phyloP scores from a whole-genome alignment of 2,797 vertebrate species.

The Notamacropus eugenii region DNA sequence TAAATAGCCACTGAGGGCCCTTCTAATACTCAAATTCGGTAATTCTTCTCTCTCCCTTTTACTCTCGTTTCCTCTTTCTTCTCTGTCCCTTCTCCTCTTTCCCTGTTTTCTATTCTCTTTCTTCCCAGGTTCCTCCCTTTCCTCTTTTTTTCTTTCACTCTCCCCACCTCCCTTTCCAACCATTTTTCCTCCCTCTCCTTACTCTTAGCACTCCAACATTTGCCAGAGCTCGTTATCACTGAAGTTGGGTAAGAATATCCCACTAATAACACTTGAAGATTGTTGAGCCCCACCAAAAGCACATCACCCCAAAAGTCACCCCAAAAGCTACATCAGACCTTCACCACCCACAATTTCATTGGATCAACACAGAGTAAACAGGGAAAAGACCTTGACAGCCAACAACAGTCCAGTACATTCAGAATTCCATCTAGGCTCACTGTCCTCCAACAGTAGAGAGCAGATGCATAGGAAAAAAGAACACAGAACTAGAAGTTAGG shows the following conservation, averaged over 20 bases:
- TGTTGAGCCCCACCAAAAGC: background rate
- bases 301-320: background rate
- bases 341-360: background rate
- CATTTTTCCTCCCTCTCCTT: background rate
- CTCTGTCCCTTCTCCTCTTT: background rate
- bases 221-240: background rate
- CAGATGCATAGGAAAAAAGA: background rate
- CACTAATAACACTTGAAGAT: background rate
- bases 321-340: background rate
- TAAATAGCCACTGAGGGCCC: background rate
- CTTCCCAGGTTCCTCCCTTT: background rate
- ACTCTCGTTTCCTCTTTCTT: background rate
- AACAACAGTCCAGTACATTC: background rate
- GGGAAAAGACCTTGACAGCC: background rate
- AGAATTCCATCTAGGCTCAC: background rate
- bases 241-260: background rate
- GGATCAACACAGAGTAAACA: background rate
- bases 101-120: background rate
- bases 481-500: background rate
- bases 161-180: background rate
- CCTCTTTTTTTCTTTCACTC: background rate
- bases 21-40: background rate
- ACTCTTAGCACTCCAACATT: background rate
- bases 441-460: background rate
- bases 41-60: background rate